Conservation (phyloP, 2,797 vertebrate genomes). For the Arrhamphus sclerolepis region DNA sequence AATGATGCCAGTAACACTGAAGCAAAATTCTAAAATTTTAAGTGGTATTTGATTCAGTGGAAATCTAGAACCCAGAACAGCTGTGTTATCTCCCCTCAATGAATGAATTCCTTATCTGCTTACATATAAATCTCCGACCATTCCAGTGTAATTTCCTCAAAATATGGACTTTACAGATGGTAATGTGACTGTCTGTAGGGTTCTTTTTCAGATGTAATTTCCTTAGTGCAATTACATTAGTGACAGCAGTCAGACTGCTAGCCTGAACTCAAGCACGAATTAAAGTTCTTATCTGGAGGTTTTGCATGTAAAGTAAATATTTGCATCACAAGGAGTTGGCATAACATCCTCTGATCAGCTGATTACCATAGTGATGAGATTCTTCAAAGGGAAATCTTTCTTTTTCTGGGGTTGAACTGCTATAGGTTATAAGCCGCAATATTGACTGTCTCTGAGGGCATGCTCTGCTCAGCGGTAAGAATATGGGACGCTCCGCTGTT, state of each 20-base stretch:
- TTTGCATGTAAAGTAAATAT: constrained; percentile 65
- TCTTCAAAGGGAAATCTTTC: constrained; percentile 61
- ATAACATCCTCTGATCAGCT: constrained; percentile 62
- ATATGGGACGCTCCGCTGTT: constrained; percentile 68
- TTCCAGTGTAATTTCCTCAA: constrained; percentile 29
- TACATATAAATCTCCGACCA: constrained; percentile 10
- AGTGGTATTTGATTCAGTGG: constrained; percentile 14
- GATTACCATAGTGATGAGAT: constrained; percentile 71
- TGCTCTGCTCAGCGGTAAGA: constrained; percentile 57
- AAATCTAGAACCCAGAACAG: constrained; percentile 19
- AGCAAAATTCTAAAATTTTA: constrained; percentile 8
- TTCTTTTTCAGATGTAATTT: constrained; percentile 36
- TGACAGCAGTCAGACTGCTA: constrained; percentile 20
- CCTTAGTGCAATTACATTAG: constrained; percentile 39
- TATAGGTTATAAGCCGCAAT: constrained; percentile 67
- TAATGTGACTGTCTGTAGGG: constrained; percentile 28
- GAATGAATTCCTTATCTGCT: constrained; percentile 17
- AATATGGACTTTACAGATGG: constrained; percentile 31
- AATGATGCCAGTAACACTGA: constrained; percentile 2
- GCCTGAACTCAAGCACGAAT: constrained; percentile 38
- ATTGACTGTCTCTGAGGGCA: constrained; percentile 69
- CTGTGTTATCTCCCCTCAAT: constrained; percentile 25
- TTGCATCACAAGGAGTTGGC: constrained; percentile 63
- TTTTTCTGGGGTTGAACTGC: constrained; percentile 56
- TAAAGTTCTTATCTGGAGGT: constrained; percentile 40